Evolutionary conservation across 1,140 invertebrate genomes (phyloP).

Genomic region (Manduca sexta): DNA sequence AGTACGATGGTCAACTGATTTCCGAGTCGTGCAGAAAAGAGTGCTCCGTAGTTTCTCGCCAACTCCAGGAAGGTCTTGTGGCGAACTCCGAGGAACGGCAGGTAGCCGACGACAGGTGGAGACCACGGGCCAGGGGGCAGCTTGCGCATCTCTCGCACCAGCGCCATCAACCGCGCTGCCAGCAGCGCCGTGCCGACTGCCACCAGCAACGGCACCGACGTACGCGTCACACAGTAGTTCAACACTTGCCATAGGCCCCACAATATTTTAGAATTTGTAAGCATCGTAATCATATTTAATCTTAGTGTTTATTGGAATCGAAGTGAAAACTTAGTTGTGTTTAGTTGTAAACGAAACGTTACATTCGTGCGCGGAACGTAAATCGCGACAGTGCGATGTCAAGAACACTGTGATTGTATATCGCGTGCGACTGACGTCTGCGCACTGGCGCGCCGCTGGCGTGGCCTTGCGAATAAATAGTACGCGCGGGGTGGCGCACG

Average conservation of each 20-base stretch:
- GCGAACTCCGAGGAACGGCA: slow-evolving; percentile 85
- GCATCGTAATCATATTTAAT: slow-evolving; percentile 50
- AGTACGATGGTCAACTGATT: slow-evolving; percentile 88
- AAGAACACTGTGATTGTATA: slow-evolving; percentile 50
- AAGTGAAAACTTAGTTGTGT: slow-evolving; percentile 19
- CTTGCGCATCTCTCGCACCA: slow-evolving; percentile 72
- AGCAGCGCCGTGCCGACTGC: slow-evolving; percentile 58
- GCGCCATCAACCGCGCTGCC: slow-evolving; percentile 74
- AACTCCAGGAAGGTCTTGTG: slow-evolving; percentile 86
- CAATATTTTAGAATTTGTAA: slow-evolving; percentile 56
- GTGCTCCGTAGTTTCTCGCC: slow-evolving; percentile 83
- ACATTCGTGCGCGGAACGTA: slow-evolving; percentile 50
- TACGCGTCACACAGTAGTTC: slow-evolving; percentile 49
- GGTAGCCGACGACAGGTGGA: slow-evolving; percentile 85
- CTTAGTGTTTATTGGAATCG: slow-evolving; percentile 21
- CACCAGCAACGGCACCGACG: slow-evolving; percentile 68
- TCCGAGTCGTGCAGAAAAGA: slow-evolving; percentile 88
- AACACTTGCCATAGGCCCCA: slow-evolving; percentile 56
- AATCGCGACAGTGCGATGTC: slow-evolving; percentile 39
- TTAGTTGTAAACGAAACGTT: slow-evolving; percentile 36
- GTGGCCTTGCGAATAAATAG: slow-evolving; percentile 72
- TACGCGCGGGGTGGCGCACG: slow-evolving; percentile 55
- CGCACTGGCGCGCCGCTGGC: slow-evolving; percentile 61
- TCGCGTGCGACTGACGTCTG: slow-evolving; percentile 57
- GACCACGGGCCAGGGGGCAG: slow-evolving; percentile 91